Conservation (phyloP, 2,888 invertebrate species). For the Drosophila kambysellisi region DNA sequence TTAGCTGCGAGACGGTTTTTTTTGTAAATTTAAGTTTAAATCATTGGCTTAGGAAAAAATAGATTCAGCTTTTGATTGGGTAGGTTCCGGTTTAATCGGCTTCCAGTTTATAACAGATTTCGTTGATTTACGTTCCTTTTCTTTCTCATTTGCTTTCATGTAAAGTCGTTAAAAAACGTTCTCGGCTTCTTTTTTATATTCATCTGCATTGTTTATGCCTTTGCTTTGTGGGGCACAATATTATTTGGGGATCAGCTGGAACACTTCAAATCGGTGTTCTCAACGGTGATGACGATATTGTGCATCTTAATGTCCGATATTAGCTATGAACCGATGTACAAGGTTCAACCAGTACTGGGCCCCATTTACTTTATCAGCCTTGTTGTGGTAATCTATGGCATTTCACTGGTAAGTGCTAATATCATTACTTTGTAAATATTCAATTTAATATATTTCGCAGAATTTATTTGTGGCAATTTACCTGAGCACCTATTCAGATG, state of each 20-base stretch:
- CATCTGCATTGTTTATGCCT: not conserved
- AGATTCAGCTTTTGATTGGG: not conserved
- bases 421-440: not conserved
- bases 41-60: not conserved
- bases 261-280: not conserved
- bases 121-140: not conserved
- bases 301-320: slow-evolving; percentile 18
- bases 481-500: slow-evolving; percentile 10
- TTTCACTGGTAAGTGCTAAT: slow-evolving; percentile 17
- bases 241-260: slow-evolving; percentile 1
- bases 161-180: slow-evolving; percentile 19
- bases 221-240: slow-evolving; percentile 22
- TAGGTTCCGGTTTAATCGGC: not conserved
- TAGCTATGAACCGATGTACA: slow-evolving; percentile 1
- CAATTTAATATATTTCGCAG: not conserved
- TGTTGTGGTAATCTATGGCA: not conserved
- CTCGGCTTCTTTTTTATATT: slow-evolving; percentile 9
- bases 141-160: not conserved
- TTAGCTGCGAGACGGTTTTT: too few relatives aligned
- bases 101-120: not conserved
- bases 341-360: not conserved
- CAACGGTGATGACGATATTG: not conserved
- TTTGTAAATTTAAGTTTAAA: too few relatives aligned
- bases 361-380: slow-evolving; percentile 15
- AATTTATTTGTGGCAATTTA: slow-evolving; percentile 39